Evolutionary conservation across 2,113 vertebrate species (phyloP).

Genomic region (Lamprologus speciosus): DNA sequence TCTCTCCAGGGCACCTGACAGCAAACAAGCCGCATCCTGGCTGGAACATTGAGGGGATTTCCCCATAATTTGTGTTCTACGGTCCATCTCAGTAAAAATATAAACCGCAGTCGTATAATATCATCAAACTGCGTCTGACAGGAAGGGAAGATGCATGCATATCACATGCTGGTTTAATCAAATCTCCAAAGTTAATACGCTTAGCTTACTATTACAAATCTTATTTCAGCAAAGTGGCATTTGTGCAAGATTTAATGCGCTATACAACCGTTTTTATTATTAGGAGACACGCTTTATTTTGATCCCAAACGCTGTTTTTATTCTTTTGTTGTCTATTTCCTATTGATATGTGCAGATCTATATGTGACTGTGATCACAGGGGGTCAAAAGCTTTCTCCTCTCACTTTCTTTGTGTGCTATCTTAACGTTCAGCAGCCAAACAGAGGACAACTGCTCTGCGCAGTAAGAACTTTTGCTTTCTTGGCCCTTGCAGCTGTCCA

Average conservation of each 20-base stretch:
- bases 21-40: conserved; percentile 24
- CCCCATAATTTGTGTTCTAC: not conserved
- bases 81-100: conserved; percentile 5
- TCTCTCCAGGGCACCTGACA: conserved; percentile 7
- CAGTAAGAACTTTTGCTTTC: conserved; percentile 61
- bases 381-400: not conserved
- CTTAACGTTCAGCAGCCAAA: conserved; percentile 17
- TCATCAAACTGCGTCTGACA: not conserved
- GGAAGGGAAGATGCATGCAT: not conserved
- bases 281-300: not conserved
- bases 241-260: not conserved
- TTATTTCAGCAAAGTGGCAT: not conserved
- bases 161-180: conserved; percentile 5
- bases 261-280: not conserved
- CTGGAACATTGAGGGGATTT: conserved; percentile 4
- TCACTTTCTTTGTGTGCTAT: not conserved
- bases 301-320: not conserved
- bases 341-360: not conserved
- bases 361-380: not conserved
- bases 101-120: not conserved
- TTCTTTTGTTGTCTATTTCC: not conserved
- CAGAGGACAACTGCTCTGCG: conserved; percentile 58
- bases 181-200: not conserved
- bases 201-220: not conserved
- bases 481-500: conserved; percentile 61